Percentiles rank a stretch among this genome's conserved stretches.
Evolutionary conservation across 2,888 invertebrate genomes (phyloP).

Genomic region (Neoitamus cyanurus): DNA sequence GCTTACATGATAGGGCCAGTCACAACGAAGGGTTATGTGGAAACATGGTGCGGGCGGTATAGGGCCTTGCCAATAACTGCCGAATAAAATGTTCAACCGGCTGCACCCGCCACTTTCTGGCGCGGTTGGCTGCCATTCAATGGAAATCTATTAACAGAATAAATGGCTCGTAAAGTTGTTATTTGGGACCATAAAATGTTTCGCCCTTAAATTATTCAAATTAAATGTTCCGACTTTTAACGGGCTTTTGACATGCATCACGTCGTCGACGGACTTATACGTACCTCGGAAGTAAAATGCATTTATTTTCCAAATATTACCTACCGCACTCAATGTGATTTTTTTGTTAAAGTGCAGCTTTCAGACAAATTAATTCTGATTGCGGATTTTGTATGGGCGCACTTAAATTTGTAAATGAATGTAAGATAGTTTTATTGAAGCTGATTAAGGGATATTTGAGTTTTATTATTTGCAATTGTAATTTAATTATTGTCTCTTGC

Average conservation of each 20-base stretch:
- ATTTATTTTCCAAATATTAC: not conserved
- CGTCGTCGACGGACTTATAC: not conserved
- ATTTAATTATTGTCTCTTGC: too few relatives aligned
- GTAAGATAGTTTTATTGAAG: too few relatives aligned
- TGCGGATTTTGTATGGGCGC: not conserved
- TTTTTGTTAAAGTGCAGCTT: not conserved
- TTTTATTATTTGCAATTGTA: too few relatives aligned
- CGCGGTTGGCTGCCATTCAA: conserved; percentile 6
- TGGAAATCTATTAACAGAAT: conserved; percentile 30
- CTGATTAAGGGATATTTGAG: too few relatives aligned
- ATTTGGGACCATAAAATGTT: conserved; percentile 31
- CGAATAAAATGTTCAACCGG: not conserved
- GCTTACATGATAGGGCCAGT: not conserved
- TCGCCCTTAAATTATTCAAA: conserved; percentile 35
- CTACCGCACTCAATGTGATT: not conserved
- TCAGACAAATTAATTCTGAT: not conserved
- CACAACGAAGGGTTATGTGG: not conserved
- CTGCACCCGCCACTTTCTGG: not conserved
- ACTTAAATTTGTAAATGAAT: not conserved
- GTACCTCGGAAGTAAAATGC: not conserved
- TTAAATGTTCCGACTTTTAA: conserved; percentile 29
- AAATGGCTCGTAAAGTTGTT: conserved; percentile 42
- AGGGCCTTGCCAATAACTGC: not conserved
- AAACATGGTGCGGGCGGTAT: not conserved
- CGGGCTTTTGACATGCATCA: conserved; percentile 23